Conservation (phyloP, 2,113 vertebrate species). For the Phainopepla nitens region DNA sequence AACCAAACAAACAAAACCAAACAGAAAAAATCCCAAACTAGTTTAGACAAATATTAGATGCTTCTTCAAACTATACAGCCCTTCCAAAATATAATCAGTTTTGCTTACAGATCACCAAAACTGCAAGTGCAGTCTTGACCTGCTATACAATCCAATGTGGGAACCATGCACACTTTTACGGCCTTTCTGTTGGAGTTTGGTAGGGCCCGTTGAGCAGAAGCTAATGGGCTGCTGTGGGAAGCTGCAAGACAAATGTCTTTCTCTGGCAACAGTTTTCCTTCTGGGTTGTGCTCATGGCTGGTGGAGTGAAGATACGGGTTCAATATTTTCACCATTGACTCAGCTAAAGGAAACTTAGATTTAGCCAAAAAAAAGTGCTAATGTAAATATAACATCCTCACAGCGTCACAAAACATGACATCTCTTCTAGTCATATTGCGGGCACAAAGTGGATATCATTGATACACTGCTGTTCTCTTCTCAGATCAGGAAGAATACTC, state of each 20-base stretch:
- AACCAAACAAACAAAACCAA: neutral
- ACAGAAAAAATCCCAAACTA: neutral
- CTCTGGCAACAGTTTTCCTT: neutral
- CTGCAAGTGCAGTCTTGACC: neutral
- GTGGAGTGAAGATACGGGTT: neutral
- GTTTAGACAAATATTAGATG: neutral
- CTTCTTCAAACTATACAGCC: neutral
- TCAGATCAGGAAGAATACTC: neutral
- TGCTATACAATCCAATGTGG: neutral
- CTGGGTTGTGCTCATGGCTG: neutral
- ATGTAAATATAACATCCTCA: neutral
- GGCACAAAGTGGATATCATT: neutral
- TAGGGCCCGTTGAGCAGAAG: neutral
- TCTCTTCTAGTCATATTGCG: neutral
- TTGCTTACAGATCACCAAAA: neutral
- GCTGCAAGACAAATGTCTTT: neutral
- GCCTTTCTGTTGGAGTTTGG: neutral
- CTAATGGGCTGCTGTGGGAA: neutral
- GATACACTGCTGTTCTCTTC: neutral
- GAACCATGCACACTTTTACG: neutral
- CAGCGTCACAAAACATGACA: accelerated
- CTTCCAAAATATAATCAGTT: neutral
- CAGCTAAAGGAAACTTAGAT: neutral
- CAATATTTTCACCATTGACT: neutral
- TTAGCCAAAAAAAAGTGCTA: neutral